Percentiles rank a stretch among this genome's conserved stretches.
Conservation (phyloP, 2,797 vertebrate genomes). For the Tarsius wallacei region DNA sequence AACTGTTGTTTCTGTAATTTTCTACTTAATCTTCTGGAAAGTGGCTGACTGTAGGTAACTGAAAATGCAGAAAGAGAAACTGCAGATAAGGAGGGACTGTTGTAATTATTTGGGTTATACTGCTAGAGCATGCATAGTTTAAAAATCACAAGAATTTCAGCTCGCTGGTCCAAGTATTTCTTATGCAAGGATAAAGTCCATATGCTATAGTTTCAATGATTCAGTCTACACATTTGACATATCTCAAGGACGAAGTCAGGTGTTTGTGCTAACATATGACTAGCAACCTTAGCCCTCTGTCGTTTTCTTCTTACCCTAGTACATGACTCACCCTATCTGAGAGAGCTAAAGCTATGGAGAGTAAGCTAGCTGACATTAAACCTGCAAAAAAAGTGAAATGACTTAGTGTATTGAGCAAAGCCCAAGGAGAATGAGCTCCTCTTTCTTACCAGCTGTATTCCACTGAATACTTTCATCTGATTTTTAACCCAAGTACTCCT, state of each 20-base stretch:
- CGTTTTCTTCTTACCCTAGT: neutral
- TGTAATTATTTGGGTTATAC: neutral
- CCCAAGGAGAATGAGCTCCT: neutral
- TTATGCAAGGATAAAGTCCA: constrained; percentile 17
- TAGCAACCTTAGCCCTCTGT: neutral
- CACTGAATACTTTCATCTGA: constrained; percentile 19
- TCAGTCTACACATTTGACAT: neutral
- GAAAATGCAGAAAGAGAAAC: neutral
- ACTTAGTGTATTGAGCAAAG: neutral
- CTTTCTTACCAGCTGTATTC: neutral
- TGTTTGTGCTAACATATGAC: neutral
- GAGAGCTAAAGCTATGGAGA: neutral
- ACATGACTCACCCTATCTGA: neutral
- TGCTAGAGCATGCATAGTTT: neutral
- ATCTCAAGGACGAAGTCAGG: neutral
- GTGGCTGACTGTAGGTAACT: neutral
- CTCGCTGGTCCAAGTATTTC: neutral
- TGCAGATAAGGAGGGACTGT: neutral
- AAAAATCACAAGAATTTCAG: neutral
- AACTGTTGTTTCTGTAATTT: neutral
- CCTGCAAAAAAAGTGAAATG: neutral
- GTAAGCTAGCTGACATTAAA: neutral
- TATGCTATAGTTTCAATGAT: neutral
- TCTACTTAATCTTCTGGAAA: neutral
- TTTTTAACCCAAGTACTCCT: constrained; percentile 7